These are phyloP conservation scores for Metellina segmentata DNA, from an alignment of 2,888 invertebrate species.

Conservation along the genomic window DNA sequence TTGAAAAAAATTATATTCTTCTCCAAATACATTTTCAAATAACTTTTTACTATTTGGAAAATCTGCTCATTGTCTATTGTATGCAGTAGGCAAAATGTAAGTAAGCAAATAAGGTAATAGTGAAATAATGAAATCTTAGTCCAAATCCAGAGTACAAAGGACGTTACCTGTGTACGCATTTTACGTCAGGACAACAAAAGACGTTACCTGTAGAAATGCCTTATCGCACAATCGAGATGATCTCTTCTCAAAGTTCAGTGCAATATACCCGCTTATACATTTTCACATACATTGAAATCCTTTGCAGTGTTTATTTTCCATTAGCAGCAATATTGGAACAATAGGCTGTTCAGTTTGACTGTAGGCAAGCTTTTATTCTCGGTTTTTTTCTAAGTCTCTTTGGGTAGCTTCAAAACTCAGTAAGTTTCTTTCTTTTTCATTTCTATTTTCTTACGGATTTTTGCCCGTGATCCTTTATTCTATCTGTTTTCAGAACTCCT, in stretches of 20 bases:
- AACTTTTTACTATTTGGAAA: too few relatives aligned
- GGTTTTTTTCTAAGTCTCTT: conserved; percentile 58
- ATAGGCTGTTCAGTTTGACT: conserved; percentile 18
- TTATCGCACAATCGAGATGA: not conserved
- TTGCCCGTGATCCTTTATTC: conserved; percentile 61
- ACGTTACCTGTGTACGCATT: not conserved
- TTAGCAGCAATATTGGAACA: conserved; percentile 49
- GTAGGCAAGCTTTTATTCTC: conserved; percentile 34
- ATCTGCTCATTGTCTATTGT: too few relatives aligned
- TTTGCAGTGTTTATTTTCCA: conserved; percentile 58
- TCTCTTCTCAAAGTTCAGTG: not conserved
- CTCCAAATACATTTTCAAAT: too few relatives aligned
- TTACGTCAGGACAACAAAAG: not conserved
- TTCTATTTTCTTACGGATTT: conserved; percentile 62
- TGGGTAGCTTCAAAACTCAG: conserved; percentile 46
- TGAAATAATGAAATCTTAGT: too few relatives aligned
- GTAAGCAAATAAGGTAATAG: too few relatives aligned
- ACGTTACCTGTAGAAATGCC: not conserved
- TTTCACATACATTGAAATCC: not conserved
- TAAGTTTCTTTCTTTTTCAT: conserved; percentile 37
- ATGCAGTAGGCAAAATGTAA: too few relatives aligned
- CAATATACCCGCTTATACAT: not conserved
- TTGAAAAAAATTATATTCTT: too few relatives aligned
- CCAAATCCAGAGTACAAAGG: not conserved
- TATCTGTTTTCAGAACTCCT: conserved; percentile 62